phyloP scores from a whole-genome alignment of 1,140 invertebrate genomes.

The Amyelois transitella region DNA sequence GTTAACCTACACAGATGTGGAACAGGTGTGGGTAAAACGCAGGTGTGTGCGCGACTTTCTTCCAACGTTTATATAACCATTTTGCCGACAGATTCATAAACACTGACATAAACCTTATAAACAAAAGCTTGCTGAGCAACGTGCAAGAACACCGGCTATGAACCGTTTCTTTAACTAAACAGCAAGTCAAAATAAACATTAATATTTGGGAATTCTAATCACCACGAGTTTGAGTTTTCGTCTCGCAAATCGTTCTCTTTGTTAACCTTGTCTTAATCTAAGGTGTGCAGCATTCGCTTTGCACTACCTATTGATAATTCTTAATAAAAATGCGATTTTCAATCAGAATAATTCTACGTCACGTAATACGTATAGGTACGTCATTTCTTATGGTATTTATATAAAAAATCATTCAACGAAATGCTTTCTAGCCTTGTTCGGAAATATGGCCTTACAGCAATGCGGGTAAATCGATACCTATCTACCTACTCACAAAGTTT shows the following conservation, averaged over 20 bases:
- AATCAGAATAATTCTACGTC: too few species aligned
- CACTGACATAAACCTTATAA: constrained; percentile 36
- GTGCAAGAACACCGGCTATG: constrained; percentile 13
- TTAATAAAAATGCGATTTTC: too few species aligned
- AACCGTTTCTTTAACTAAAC: background rate
- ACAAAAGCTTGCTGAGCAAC: constrained; percentile 42
- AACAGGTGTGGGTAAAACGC: constrained; percentile 16
- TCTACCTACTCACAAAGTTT: background rate
- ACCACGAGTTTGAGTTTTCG: background rate
- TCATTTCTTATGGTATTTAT: too few species aligned
- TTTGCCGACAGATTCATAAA: constrained; percentile 40
- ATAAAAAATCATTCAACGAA: too few species aligned
- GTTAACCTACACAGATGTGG: constrained; percentile 36
- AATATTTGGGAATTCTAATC: background rate
- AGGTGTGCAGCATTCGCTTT: too few species aligned
- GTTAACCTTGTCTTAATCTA: too few species aligned
- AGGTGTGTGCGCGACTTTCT: constrained; percentile 36
- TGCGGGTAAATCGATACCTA: background rate
- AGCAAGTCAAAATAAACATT: background rate
- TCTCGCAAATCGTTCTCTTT: background rate
- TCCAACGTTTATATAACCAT: constrained; percentile 47
- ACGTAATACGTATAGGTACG: too few species aligned
- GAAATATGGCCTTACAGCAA: background rate
- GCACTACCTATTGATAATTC: too few species aligned
- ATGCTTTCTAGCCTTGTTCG: background rate